phyloP scores from a whole-genome alignment of 2,113 vertebrate species.

The human (Homo sapiens) region DNA sequence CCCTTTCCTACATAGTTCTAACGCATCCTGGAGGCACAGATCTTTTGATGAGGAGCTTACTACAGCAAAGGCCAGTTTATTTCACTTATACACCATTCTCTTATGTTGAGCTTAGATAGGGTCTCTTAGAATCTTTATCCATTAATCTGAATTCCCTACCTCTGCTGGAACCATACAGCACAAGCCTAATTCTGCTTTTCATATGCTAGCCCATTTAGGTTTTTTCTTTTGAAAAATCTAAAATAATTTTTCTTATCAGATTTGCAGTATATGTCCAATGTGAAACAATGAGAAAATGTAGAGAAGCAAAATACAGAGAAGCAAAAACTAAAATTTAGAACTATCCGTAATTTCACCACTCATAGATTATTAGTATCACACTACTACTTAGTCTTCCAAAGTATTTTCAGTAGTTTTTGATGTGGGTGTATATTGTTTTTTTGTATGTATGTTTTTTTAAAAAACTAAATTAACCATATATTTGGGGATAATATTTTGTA shows the following conservation, averaged over 20 bases:
- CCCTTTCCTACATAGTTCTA: background rate
- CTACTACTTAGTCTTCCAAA: background rate
- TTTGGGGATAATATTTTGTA: background rate
- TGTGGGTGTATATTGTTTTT: background rate
- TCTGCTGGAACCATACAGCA: background rate
- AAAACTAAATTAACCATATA: background rate
- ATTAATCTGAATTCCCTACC: background rate
- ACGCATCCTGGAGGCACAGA: background rate
- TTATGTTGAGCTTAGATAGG: background rate
- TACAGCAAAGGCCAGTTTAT: background rate
- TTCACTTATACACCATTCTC: background rate
- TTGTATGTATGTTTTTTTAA: background rate
- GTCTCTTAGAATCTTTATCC: background rate
- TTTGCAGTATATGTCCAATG: background rate
- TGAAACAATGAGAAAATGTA: background rate
- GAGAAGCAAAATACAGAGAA: background rate
- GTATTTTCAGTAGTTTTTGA: background rate
- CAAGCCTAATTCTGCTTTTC: background rate
- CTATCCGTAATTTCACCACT: background rate
- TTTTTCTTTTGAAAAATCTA: constrained; percentile 22
- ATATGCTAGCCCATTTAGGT: background rate
- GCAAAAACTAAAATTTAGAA: background rate
- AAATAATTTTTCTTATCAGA: constrained; percentile 15
- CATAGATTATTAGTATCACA: background rate
- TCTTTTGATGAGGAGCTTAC: background rate